Evolutionary conservation across 2,888 invertebrate genomes (phyloP), one percentile per base, ranked within the genome.

Genomic region (Drosophila suboccidentalis): DNA sequence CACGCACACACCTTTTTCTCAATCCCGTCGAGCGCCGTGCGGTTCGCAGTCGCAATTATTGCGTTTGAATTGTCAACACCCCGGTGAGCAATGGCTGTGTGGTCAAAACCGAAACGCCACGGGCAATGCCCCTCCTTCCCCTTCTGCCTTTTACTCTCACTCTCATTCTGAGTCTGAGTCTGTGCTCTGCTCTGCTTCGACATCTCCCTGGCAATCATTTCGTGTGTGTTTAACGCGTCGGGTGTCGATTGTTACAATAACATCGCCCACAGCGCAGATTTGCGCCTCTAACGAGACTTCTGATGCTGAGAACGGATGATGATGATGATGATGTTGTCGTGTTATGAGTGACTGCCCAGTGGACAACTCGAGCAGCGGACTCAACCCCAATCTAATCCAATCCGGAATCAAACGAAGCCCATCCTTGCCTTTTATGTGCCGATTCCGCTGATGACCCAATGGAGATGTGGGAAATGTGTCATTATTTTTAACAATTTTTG

Each of bases 21-120:
- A 46, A 58, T 66, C 82, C 58, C 63, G 64, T 63, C 55, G 74
- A 83, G 77, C 81, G 73, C 39, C 71, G 71, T 80, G 81, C 78
- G 71, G 81, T 86, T 72, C 83, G 46, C 75, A 69, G 71, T 89
- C 90, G 86, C 87, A 87, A 87, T 87, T 87, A 89, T 87, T 90
- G 90, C 87, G 86, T 87, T 87, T 82, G 90, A 90, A 90, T 87
- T 87, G 87, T 87, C 87, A 90, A 90, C 87, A 87, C 90, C 87
- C 87, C 86, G 78, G 72, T 73, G 85, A 64, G 72, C 65, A 63
- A 32, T 64, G 76, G 65, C 67, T 73, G 76, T 82, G 89, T 82
- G 89, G 84, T 85, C 84, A 85, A 75, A 81, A 66, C 78, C 78
- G 62, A 75, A 86, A 63, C 85, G 89, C 89, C 87, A 71, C 63